A percentile compares a stretch with the other conserved stretches of the same genome.
These are phyloP conservation scores for Myathropa florea DNA, from an alignment of 2,888 invertebrate genomes.

Conservation along the genomic window DNA sequence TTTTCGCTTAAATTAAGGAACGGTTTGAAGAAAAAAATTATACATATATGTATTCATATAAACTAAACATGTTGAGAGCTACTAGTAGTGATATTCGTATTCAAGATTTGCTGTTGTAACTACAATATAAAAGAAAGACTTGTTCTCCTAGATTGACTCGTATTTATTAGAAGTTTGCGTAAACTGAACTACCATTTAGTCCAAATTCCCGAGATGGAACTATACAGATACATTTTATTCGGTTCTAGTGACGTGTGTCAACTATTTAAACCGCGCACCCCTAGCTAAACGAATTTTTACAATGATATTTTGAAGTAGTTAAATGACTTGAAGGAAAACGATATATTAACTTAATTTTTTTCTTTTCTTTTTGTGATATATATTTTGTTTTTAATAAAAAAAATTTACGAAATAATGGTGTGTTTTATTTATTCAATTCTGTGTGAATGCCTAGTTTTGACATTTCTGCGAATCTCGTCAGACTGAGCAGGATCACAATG, in stretches of 20 bases:
- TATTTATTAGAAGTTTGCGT: constrained; percentile 53
- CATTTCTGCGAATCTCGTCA: no score
- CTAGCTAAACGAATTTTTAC: constrained; percentile 54
- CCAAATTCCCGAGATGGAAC: background rate
- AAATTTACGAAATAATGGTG: background rate
- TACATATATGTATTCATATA: no score
- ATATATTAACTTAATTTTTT: constrained; percentile 35
- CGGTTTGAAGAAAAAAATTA: background rate
- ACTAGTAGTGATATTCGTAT: constrained; percentile 29
- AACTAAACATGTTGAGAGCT: constrained; percentile 8
- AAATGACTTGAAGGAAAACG: constrained; percentile 27
- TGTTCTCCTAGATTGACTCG: constrained; percentile 39
- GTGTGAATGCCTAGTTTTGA: no score
- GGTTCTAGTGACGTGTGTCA: constrained; percentile 36
- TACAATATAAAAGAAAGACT: constrained; percentile 36
- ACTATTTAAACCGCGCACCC: constrained; percentile 1
- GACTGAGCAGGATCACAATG: no score
- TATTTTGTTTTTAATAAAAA: constrained; percentile 59
- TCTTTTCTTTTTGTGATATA: constrained; percentile 53
- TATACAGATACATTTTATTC: constrained; percentile 4
- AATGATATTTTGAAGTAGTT: constrained; percentile 54
- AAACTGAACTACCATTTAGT: constrained; percentile 17
- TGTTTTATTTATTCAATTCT: background rate
- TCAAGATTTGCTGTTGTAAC: constrained; percentile 33
- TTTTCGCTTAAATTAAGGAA: constrained; percentile 16